These are phyloP conservation scores for Eudyptes chrysolophus DNA, from an alignment of 2,113 vertebrate species.

Conservation along the genomic window DNA sequence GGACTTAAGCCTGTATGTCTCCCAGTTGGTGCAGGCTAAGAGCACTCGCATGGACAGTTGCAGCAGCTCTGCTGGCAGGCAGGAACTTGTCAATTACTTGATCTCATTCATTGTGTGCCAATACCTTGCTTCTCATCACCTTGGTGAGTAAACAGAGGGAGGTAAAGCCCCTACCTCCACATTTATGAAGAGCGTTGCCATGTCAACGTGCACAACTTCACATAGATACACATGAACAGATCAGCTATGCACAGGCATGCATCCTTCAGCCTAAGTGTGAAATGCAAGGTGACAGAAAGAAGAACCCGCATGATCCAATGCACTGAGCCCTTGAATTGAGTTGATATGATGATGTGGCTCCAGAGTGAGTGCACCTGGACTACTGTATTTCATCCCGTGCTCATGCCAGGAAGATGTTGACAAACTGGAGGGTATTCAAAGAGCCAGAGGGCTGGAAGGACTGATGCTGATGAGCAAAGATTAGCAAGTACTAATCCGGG, in stretches of 20 bases:
- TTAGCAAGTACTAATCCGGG: background rate
- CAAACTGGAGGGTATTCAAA: background rate
- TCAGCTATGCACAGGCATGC: background rate
- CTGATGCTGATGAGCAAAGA: background rate
- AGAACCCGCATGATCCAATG: background rate
- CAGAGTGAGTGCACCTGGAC: background rate
- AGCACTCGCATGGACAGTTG: background rate
- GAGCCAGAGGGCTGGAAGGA: conserved; percentile 28
- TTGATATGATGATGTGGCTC: background rate
- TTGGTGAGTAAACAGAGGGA: conserved; percentile 56
- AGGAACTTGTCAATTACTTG: conserved; percentile 31
- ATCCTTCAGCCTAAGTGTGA: background rate
- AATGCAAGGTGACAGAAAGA: background rate
- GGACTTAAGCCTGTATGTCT: background rate
- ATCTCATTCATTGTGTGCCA: conserved; percentile 51
- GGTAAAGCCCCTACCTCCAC: background rate
- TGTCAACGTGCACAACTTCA: background rate
- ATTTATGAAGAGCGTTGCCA: background rate
- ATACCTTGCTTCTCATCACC: conserved; percentile 10
- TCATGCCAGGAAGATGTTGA: background rate
- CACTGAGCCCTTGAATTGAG: background rate
- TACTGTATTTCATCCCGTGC: background rate
- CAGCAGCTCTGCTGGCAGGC: conserved; percentile 42
- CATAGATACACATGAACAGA: background rate
- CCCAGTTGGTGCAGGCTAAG: background rate